phyloP scores from a whole-genome alignment of 2,797 vertebrate species.

The Podarcis siculus region DNA sequence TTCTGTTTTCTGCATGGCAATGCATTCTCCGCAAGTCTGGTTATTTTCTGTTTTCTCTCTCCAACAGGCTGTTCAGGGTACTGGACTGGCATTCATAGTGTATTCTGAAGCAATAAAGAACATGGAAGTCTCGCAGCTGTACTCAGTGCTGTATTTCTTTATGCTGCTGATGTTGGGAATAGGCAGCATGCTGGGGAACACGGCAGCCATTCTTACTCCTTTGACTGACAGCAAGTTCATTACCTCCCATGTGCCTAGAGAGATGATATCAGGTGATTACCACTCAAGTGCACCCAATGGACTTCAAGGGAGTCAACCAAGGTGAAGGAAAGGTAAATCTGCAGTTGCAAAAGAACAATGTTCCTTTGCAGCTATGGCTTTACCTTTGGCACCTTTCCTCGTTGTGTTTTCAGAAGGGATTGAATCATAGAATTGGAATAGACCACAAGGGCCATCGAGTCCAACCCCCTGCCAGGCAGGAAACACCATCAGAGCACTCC shows the following conservation, averaged over 20 bases:
- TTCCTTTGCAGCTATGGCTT: no score
- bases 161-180: conserved; percentile 93
- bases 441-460: no score
- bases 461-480: no score
- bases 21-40: background rate
- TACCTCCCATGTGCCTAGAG: conserved; percentile 76
- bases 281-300: background rate
- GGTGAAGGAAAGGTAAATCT: no score
- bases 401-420: no score
- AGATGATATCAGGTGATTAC: conserved; percentile 84
- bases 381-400: no score
- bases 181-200: conserved; percentile 95
- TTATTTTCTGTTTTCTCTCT: background rate
- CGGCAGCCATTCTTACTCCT: conserved; percentile 89
- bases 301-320: background rate
- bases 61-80: conserved; percentile 89
- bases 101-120: conserved; percentile 94
- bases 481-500: no score
- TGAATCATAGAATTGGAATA: no score
- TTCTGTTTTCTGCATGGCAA: background rate
- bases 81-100: conserved; percentile 92
- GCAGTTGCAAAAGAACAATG: no score
- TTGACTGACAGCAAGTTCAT: conserved; percentile 84
- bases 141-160: conserved; percentile 91
- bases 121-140: conserved; percentile 92